These are phyloP conservation scores for Mythimna ferrago DNA, from an alignment of 2,888 invertebrate species.

Conservation along the genomic window DNA sequence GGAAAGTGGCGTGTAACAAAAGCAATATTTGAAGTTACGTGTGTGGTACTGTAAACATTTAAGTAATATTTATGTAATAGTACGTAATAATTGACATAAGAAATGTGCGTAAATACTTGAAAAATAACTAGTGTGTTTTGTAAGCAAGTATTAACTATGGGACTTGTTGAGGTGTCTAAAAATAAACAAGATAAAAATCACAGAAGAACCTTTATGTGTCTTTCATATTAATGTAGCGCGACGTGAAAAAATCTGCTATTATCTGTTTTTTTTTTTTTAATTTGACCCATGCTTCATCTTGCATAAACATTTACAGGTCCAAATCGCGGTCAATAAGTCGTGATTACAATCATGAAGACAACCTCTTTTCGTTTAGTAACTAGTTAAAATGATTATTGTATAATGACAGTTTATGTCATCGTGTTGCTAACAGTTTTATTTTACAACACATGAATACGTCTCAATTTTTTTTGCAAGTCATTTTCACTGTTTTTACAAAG, in stretches of 20 bases:
- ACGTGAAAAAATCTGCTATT: neutral
- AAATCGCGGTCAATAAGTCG: conserved; percentile 39
- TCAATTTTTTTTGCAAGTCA: conserved; percentile 16
- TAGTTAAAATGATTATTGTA: conserved; percentile 49
- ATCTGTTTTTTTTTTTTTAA: conserved; percentile 5
- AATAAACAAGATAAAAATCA: conserved; percentile 17
- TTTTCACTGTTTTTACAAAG: conserved; percentile 22
- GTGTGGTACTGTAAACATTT: conserved; percentile 48
- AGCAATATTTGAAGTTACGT: conserved; percentile 58
- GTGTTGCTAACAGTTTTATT: conserved; percentile 29
- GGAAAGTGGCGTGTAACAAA: conserved; percentile 54
- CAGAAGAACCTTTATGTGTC: conserved; percentile 8
- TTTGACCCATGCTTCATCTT: conserved; percentile 30
- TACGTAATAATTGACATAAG: conserved; percentile 29
- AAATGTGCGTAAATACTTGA: conserved; percentile 19
- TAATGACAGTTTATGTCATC: conserved; percentile 51
- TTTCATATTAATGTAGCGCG: conserved; percentile 2
- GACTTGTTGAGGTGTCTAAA: conserved; percentile 12
- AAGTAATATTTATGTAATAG: conserved; percentile 50
- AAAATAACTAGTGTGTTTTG: conserved; percentile 41
- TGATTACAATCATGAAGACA: conserved; percentile 37
- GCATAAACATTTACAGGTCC: conserved; percentile 42
- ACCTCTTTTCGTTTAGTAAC: conserved; percentile 44
- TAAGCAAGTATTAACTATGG: conserved; percentile 1
- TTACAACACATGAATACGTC: neutral